A percentile compares a stretch with the other conserved stretches of the same genome.
phyloP scores from a whole-genome alignment of 2,113 vertebrate genomes.

The Microcebus jonahi region DNA sequence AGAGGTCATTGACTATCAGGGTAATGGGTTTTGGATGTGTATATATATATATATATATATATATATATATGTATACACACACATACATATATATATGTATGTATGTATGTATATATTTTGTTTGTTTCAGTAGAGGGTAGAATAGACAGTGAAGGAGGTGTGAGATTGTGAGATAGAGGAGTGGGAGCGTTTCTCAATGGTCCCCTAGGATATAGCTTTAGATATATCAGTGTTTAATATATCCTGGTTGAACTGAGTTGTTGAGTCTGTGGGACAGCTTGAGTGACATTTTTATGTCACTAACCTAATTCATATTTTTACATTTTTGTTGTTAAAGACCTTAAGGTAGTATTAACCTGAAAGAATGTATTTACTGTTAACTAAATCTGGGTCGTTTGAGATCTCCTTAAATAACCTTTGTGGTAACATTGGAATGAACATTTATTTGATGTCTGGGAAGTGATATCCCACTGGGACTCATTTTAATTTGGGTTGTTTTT shows the following conservation, averaged over 20 bases:
- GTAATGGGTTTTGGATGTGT: background rate
- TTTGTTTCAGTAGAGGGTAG: background rate
- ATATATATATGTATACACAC: too few species aligned
- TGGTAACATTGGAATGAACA: slow-evolving; percentile 34
- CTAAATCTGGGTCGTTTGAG: slow-evolving; percentile 9
- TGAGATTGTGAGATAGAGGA: background rate
- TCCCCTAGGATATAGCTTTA: background rate
- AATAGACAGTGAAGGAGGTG: background rate
- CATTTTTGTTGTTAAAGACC: slow-evolving; percentile 14
- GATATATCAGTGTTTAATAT: background rate
- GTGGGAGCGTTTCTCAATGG: rapidly evolving
- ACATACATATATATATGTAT: too few species aligned
- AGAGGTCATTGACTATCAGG: rapidly evolving
- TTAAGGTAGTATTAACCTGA: slow-evolving; percentile 9
- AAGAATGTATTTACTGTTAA: slow-evolving; percentile 51
- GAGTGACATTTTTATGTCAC: slow-evolving; percentile 46
- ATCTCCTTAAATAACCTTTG: slow-evolving; percentile 49
- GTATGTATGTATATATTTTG: too few species aligned
- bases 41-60: too few species aligned
- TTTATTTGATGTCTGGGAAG: slow-evolving; percentile 59
- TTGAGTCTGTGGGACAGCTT: background rate
- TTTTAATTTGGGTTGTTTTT: slow-evolving; percentile 67
- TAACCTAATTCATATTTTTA: background rate
- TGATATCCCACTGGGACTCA: slow-evolving; percentile 40
- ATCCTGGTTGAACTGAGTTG: background rate